Conservation (phyloP, 1,140 invertebrate genomes). For the Plectrocnemia conspersa region DNA sequence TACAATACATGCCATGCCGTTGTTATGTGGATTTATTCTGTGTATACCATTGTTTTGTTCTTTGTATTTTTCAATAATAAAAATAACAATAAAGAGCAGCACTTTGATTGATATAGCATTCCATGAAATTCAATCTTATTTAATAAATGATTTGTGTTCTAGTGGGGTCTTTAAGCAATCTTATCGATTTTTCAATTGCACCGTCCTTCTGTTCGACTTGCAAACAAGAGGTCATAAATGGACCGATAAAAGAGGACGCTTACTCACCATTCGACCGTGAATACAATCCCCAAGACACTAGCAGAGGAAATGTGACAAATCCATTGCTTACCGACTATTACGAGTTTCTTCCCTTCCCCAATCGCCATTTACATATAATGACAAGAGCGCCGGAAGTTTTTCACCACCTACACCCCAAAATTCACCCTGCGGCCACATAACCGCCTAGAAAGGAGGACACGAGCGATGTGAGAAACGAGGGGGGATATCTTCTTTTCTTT, state of each 20-base stretch:
- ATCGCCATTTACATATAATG: constrained; percentile 21
- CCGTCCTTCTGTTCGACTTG: background rate
- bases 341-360: background rate
- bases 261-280: constrained; percentile 17
- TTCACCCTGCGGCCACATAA: background rate
- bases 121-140: too few relatives aligned
- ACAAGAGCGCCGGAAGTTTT: constrained; percentile 16
- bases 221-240: constrained; percentile 18
- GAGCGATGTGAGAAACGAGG: background rate
- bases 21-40: too few relatives aligned
- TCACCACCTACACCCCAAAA: background rate
- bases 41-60: too few relatives aligned
- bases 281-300: constrained; percentile 9
- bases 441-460: background rate
- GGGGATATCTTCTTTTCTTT: constrained; percentile 3
- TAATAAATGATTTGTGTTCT: too few relatives aligned
- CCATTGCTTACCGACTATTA: constrained; percentile 21
- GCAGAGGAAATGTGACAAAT: constrained; percentile 20
- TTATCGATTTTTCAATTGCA: too few relatives aligned
- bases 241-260: constrained; percentile 18
- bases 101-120: too few relatives aligned
- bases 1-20: too few relatives aligned
- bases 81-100: too few relatives aligned
- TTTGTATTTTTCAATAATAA: too few relatives aligned
- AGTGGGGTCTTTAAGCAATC: too few relatives aligned